These are phyloP conservation scores for Bombus superbus DNA, from an alignment of 1,140 invertebrate species.

Conservation along the genomic window DNA sequence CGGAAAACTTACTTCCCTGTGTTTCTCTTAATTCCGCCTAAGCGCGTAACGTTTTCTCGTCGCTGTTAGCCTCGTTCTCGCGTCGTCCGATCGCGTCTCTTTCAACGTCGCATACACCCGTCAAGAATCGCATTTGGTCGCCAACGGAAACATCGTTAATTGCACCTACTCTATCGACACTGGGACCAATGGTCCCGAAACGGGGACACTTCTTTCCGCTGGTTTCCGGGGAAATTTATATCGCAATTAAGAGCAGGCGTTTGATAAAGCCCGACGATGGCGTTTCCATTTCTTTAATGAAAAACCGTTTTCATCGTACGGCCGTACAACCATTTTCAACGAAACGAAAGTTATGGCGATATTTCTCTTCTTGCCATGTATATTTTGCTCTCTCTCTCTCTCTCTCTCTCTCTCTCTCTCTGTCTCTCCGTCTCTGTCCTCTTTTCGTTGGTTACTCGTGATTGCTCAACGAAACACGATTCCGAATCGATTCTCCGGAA, in stretches of 20 bases:
- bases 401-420: neutral
- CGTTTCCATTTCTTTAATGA: slow-evolving; percentile 53
- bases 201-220: slow-evolving; percentile 32
- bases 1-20: slow-evolving; percentile 6
- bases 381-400: neutral
- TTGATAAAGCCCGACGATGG: slow-evolving; percentile 46
- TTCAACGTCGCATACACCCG: neutral
- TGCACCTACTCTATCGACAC: slow-evolving; percentile 54
- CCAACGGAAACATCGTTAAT: slow-evolving; percentile 49
- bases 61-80: neutral
- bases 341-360: slow-evolving; percentile 27
- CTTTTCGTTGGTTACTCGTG: neutral
- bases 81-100: slow-evolving; percentile 8
- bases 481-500: neutral
- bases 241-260: slow-evolving; percentile 54
- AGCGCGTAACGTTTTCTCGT: neutral
- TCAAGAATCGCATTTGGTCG: neutral
- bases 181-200: slow-evolving; percentile 38
- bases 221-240: slow-evolving; percentile 18
- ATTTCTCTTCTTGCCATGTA: neutral
- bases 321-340: neutral
- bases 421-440: too few relatives aligned
- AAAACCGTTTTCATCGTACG: slow-evolving; percentile 54
- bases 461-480: neutral
- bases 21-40: neutral